A percentile compares a stretch with the other conserved stretches of the same genome.
phyloP scores from a whole-genome alignment of 1,140 invertebrate species.

The Ceratosolen solmsi region DNA sequence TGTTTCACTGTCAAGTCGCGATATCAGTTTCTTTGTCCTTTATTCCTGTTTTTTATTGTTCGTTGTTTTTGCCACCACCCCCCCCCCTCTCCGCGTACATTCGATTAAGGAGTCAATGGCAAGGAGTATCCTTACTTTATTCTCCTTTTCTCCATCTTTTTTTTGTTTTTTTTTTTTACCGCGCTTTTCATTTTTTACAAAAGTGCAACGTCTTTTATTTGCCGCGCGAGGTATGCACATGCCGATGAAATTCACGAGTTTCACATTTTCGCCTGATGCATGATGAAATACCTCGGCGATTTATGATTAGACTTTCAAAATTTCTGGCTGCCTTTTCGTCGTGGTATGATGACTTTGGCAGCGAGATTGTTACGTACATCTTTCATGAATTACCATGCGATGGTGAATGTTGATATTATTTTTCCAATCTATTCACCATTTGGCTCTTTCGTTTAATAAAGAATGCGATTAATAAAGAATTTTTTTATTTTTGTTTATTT shows the following conservation, averaged over 20 bases:
- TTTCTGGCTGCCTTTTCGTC: no score
- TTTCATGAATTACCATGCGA: no score
- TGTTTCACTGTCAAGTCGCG: slow-evolving; percentile 4
- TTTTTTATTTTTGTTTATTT: no score
- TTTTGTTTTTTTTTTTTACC: no score
- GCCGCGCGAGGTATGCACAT: background rate
- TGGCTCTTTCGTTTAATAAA: no score
- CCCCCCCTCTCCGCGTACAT: background rate
- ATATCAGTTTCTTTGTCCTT: background rate
- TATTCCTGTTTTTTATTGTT: background rate
- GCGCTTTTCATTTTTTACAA: background rate
- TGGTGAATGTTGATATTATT: no score
- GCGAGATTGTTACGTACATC: no score
- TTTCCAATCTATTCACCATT: no score
- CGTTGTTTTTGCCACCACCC: background rate
- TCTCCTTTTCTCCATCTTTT: no score
- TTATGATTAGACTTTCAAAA: slow-evolving; percentile 7
- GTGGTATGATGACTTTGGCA: no score
- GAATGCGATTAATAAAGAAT: no score
- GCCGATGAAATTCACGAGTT: slow-evolving; percentile 9
- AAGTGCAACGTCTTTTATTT: slow-evolving; percentile 19
- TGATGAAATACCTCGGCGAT: slow-evolving; percentile 14
- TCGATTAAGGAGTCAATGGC: slow-evolving; percentile 1
- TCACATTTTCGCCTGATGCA: slow-evolving; percentile 3
- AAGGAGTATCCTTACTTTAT: background rate